Percentiles rank a stretch among this genome's conserved stretches.
Conservation (phyloP, 1,140 invertebrate species). For the Orchestia grillus region DNA sequence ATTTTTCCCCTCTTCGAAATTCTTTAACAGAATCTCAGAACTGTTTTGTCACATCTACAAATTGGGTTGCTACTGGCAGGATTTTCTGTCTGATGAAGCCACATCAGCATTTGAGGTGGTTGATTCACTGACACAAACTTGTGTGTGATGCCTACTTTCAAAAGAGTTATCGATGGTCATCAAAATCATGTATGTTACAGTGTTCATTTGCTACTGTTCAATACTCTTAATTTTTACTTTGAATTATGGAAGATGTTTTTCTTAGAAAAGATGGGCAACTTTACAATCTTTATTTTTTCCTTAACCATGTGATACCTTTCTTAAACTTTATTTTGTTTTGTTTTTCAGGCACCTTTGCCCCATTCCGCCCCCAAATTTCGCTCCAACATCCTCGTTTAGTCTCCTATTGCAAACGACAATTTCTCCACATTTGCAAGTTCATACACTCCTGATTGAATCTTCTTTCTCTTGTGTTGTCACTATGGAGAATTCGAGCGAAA, state of each 20-base stretch:
- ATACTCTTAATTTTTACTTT: background rate
- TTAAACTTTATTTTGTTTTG: background rate
- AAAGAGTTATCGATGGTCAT: background rate
- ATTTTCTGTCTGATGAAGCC: too few species aligned
- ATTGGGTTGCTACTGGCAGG: too few species aligned
- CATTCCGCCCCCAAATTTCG: background rate
- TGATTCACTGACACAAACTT: too few species aligned
- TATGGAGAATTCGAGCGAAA: background rate
- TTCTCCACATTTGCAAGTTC: background rate
- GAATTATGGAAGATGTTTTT: background rate
- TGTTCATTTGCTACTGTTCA: background rate
- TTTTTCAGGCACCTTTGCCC: background rate
- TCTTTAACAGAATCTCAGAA: too few species aligned
- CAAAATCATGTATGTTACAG: background rate
- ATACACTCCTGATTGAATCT: background rate
- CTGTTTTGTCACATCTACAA: too few species aligned
- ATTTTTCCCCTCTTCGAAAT: too few species aligned
- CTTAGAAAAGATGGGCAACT: background rate
- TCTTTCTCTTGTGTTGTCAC: background rate
- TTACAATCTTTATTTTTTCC: background rate
- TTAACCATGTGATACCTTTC: background rate
- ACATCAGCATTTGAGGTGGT: too few species aligned
- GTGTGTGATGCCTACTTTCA: too few species aligned
- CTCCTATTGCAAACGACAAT: too few species aligned
- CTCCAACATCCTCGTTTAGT: too few species aligned